Base-by-base conservation (phyloP, 1,140 invertebrate genomes). In the Parapsyche elsis region DNA sequence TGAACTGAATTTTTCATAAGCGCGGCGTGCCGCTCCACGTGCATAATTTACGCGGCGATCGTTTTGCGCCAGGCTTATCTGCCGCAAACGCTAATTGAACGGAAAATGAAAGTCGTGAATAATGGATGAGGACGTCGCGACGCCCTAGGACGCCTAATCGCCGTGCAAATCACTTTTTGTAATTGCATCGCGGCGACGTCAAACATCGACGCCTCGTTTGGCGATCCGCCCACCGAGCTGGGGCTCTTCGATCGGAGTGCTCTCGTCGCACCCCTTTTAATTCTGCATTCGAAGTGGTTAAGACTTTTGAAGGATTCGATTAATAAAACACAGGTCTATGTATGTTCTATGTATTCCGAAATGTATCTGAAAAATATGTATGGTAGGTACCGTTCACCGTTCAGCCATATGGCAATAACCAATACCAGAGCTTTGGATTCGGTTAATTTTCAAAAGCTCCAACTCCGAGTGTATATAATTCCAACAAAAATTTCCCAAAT, bases 31-130 rank as follows among this genome's bases (percentile, higher is more conserved):
- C 64, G 64, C 10, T 19, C 24, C 16, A 4, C 46, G 24, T 30
- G 73, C 46, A 57, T 38, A 19, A 76, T 76, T 76, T 19, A 76
- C 46, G 38, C 67, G 67, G 71, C 45, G 71, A 73, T 46, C 44
- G 21, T 30, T 21, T 71, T 19, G 67, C 67, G 67, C 14, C 24
- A 67, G 61, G 16, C 16, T 49, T 80, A 67, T 78, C 74, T 75
- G 71, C 70, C 78, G 76, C 79, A n/a, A 24, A 45, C 78, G 76
- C 73, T 82, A 82, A 82, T 82, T 82, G 81, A 78, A 73, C 81
- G 79, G 81, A 82, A 82, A 82, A 79, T 76, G 78, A 82, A 82
- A 80, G 81, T 78, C 76, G 80, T 82, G 81, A 82, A 82, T 82
- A 82, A 82, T 82, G 76, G 75, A 82, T 82, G 70, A 80, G 71